These are phyloP conservation scores for Phyllotreta striolata DNA, from an alignment of 2,888 invertebrate genomes.

Conservation along the genomic window DNA sequence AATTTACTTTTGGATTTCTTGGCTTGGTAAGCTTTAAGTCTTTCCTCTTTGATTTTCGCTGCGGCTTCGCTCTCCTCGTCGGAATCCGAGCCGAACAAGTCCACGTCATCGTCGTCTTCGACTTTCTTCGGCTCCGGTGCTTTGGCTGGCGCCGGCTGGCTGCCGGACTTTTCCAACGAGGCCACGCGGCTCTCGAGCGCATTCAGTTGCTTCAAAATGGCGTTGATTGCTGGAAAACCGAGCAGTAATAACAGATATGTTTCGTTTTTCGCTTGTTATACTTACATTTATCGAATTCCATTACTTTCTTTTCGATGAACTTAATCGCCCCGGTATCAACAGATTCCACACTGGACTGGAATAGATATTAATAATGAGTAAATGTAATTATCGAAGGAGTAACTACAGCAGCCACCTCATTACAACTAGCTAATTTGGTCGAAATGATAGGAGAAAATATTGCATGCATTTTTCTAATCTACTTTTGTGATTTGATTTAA, in stretches of 20 bases:
- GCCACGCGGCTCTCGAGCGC: constrained; percentile 46
- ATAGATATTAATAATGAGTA: constrained; percentile 9
- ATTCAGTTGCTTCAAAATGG: constrained; percentile 45
- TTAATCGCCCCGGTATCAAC: constrained; percentile 52
- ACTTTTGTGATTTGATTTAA: no score
- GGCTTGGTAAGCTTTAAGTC: constrained; percentile 87
- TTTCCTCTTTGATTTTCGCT: constrained; percentile 79
- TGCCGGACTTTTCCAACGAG: constrained; percentile 49
- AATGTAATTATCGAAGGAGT: neutral
- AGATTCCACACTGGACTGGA: constrained; percentile 33
- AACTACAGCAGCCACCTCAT: neutral
- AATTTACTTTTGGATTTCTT: constrained; percentile 86
- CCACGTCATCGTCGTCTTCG: constrained; percentile 74
- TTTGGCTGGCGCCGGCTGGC: constrained; percentile 38
- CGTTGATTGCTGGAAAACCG: constrained; percentile 46
- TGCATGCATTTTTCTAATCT: no score
- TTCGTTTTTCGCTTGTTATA: constrained; percentile 15
- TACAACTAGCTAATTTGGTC: no score
- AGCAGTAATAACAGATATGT: neutral
- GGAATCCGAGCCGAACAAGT: constrained; percentile 83
- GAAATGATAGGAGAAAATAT: no score
- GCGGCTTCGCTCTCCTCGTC: constrained; percentile 80
- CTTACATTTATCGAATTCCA: constrained; percentile 54
- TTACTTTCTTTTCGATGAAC: constrained; percentile 55
- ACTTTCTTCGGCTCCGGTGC: constrained; percentile 22